Evolutionary conservation across 2,888 invertebrate genomes (phyloP), one percentile per base, ranked within the genome.

Genomic region (Philaethria dido): DNA sequence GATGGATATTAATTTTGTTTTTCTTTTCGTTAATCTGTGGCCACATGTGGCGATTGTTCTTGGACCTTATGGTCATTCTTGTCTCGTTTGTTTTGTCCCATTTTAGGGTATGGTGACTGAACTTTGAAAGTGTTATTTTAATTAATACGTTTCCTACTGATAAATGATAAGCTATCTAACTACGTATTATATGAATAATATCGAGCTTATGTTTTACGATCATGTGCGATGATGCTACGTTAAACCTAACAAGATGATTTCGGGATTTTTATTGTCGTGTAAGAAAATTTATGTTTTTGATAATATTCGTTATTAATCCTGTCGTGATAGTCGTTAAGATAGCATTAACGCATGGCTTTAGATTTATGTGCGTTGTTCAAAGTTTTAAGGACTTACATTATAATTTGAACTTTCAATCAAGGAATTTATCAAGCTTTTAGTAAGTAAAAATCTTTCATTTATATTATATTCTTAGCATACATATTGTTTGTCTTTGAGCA

Each of bases 41-140:
- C 92, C 92, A 91, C 92, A 92, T 92, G 91, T 92, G 90, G 92
- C 82, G 89, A 89, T 89, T 89, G 89, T 89, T 89, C 87, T 86
- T 84, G 89, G 92, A 89, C 91, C 91, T 88, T 91, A 89, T 85
- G 92, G 92, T 90, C 92, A 91, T 86, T 89, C 74, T 74, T 75
- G 77, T 77, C 74, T 77, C 75, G 75, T 77, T 78, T 78, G 73
- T 77, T 78, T 77, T 77, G 72, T 72, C 73, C 71, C 70, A 64
- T 76, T 77, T 77, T 73, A 70, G 76, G 77, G 76, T 77, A 80
- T 85, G 85, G 85, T 85, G 83, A 85, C 78, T 85, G 83, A 86
- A 85, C 85, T 84, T 86, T 79, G 77, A 77, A 83, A 82, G 85
- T 87, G 89, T 88, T 87, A 81, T 82, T 87, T 86, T 89, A 89